Evolutionary conservation across 2,113 vertebrate species (phyloP).

Genomic region (Craseonycteris thonglongyai): DNA sequence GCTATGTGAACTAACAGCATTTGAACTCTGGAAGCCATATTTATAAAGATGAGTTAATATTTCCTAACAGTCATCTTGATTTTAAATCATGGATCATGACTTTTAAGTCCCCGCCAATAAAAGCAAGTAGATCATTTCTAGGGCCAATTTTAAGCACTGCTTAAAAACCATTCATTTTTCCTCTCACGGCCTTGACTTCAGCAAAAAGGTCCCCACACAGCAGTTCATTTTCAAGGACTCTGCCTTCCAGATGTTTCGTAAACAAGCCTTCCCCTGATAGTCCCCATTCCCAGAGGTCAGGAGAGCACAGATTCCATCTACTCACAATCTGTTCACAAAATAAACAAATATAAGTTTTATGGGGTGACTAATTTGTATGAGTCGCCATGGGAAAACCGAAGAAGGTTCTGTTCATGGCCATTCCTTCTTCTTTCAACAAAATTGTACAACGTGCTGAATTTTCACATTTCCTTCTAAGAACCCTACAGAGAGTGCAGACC

Average conservation of each 20-base stretch:
- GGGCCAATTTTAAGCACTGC: not conserved
- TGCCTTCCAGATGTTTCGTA: conserved; percentile 51
- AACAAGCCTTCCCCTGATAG: not conserved
- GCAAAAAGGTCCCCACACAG: not conserved
- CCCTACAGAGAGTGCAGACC: not conserved
- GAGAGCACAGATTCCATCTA: not conserved
- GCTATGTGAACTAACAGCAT: not conserved
- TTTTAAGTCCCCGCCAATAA: conserved; percentile 23
- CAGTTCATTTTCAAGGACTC: conserved; percentile 13
- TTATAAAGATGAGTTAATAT: conserved; percentile 27
- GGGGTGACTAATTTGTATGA: not conserved
- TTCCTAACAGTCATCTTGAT: conserved; percentile 22
- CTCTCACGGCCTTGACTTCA: not conserved
- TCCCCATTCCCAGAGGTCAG: conserved; percentile 28
- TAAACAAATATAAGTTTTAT: conserved; percentile 56
- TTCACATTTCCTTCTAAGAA: not conserved
- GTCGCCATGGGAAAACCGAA: not conserved
- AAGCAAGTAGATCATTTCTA: conserved; percentile 28
- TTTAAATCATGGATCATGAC: conserved; percentile 22
- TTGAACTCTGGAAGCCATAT: not conserved
- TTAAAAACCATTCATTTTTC: not conserved
- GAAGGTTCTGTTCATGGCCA: not conserved
- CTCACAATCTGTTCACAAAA: conserved; percentile 37
- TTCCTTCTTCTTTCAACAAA: not conserved
- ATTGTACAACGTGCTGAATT: not conserved